Base-by-base conservation (phyloP, 2,888 invertebrate species). In the Stegophylla sp. region DNA sequence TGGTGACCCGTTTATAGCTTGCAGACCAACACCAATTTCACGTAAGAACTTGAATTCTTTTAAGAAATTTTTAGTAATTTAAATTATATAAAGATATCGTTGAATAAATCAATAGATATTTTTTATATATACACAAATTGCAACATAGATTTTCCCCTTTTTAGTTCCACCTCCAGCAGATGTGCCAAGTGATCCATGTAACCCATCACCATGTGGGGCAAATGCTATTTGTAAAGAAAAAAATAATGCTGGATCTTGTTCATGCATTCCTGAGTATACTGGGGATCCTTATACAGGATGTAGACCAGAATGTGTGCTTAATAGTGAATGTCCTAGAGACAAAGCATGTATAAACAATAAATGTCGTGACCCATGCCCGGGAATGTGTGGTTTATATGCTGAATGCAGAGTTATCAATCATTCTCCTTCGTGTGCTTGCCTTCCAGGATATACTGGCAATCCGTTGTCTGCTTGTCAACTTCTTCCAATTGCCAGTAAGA, bases 241-340 rank as follows among this genome's bases (percentile, higher is more conserved):
- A 84, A 91, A 91, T 59, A 91, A 91, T 85, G 92, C 91, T 84
- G 93, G 92, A 85, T 91, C 93, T 83, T 94, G 94, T 87, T 88
- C 90, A 84, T 94, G 94, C 87, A 86, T 92, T 85, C 89, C 91
- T 82, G 91, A 91, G 84, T 93, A 92, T 87, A 90, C 90, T 84
- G 94, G 94, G 72, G 93, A 94, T 87, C 93, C 94, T 45, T 93
- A 93, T 86, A 88, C 89, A 83, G 92, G 92, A 63, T 94, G 94
- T 86, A 89, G 93, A 84, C 93, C 93, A n/a, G 92, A 93, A 88
- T 94, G 93, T 86, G 90, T 92, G 63, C 91, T 92, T 87, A 93
- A 93, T 86, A 90, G 90, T 75, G 93, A 93, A 85, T 94, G 94
- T 86, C 88, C 91, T 83, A 88, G 89, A 84, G 89, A 91, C 84